phyloP scores from a whole-genome alignment of 2,797 vertebrate genomes.

The Moxostoma hubbsi region DNA sequence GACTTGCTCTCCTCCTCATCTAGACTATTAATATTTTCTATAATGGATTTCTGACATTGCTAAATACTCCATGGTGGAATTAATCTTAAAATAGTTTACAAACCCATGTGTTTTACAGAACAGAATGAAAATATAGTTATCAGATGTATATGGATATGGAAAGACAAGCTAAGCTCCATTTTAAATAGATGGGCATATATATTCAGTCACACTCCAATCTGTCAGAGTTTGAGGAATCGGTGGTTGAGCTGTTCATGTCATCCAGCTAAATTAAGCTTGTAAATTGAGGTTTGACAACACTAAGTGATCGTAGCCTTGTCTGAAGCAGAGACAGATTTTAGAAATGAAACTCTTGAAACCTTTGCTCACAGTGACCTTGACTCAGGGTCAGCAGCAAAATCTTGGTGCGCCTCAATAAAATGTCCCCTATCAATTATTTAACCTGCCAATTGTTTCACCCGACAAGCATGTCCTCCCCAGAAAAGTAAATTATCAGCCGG shows the following conservation, averaged over 20 bases:
- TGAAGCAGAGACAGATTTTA: conserved; percentile 17
- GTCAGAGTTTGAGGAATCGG: conserved; percentile 20
- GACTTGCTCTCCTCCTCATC: conserved; percentile 5
- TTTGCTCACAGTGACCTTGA: conserved; percentile 62
- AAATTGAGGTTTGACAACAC: conserved; percentile 38
- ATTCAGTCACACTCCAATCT: background rate
- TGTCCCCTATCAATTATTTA: conserved; percentile 87
- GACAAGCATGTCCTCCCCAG: conserved; percentile 73
- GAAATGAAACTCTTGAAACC: conserved; percentile 4
- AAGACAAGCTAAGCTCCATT: conserved; percentile 13
- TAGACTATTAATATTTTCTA: conserved; percentile 51
- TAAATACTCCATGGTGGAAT: conserved; percentile 49
- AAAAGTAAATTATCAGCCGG: conserved; percentile 76
- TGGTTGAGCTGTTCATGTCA: background rate
- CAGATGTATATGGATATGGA: background rate
- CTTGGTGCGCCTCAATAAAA: conserved; percentile 76
- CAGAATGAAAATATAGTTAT: conserved; percentile 16
- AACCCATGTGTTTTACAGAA: conserved; percentile 21
- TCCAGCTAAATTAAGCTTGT: conserved; percentile 13
- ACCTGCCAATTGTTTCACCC: conserved; percentile 78
- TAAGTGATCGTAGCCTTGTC: conserved; percentile 17
- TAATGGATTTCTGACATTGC: conserved; percentile 30
- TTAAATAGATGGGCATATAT: conserved; percentile 26
- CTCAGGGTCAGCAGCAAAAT: conserved; percentile 74
- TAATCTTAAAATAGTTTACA: conserved; percentile 47